phyloP scores from a whole-genome alignment of 2,797 vertebrate species.

The Cercopithecus petaurista region DNA sequence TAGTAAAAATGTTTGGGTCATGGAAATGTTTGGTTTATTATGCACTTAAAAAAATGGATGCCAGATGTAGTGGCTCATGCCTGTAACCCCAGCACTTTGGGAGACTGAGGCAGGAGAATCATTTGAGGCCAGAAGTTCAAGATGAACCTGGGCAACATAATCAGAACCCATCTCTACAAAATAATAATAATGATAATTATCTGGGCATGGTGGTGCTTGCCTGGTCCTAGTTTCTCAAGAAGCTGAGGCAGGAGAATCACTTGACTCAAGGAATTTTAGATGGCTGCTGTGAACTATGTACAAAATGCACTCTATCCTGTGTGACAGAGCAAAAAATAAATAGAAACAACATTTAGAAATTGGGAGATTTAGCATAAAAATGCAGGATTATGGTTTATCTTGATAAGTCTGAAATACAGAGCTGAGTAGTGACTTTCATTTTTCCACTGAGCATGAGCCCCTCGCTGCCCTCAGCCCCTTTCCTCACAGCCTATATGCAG shows the following conservation, averaged over 20 bases:
- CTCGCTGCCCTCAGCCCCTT: neutral
- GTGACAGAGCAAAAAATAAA: neutral
- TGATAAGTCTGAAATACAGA: neutral
- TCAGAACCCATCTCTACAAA: neutral
- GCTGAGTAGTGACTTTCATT: neutral
- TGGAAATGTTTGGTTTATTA: neutral
- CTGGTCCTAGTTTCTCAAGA: neutral
- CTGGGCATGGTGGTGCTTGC: neutral
- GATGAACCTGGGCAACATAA: neutral
- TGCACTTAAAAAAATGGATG: neutral
- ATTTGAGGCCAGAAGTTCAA: neutral
- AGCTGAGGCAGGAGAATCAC: neutral
- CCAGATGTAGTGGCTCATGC: neutral
- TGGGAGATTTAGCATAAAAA: neutral
- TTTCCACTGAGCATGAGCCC: rapidly evolving
- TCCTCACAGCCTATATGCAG: neutral
- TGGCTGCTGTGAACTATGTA: neutral
- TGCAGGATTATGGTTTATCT: neutral
- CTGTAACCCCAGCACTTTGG: neutral
- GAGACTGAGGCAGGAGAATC: neutral
- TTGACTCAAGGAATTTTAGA: neutral
- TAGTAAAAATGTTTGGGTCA: neutral
- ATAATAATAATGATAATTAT: neutral
- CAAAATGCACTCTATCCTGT: neutral
- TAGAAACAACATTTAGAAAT: constrained; percentile 20